A percentile compares a stretch with the other conserved stretches of the same genome.
phyloP scores from a whole-genome alignment of 2,888 invertebrate genomes.

The Brachyptera putata region DNA sequence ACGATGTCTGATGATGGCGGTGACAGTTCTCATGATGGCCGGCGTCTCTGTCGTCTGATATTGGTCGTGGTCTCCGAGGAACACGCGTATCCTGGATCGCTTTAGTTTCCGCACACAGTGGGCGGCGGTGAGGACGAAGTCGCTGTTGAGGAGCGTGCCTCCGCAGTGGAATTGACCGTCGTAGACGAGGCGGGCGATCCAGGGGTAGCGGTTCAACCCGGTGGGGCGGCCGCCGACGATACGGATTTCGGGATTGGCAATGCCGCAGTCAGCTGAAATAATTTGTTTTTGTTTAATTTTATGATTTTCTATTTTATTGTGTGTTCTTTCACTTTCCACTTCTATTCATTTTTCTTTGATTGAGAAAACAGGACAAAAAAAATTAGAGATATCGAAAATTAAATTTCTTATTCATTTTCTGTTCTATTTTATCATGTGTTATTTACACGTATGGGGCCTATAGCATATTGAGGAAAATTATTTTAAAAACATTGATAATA shows the following conservation, averaged over 20 bases:
- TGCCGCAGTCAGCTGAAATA: conserved; percentile 61
- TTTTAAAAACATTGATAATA: no score
- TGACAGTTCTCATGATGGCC: conserved; percentile 77
- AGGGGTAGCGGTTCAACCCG: conserved; percentile 77
- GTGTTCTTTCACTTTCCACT: no score
- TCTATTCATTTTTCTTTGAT: no score
- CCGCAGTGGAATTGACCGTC: conserved; percentile 88
- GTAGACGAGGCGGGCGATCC: conserved; percentile 82
- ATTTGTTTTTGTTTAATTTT: no score
- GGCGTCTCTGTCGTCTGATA: conserved; percentile 60
- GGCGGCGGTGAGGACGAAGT: conserved; percentile 82
- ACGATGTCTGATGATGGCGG: conserved; percentile 70
- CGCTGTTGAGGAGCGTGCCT: conserved; percentile 74
- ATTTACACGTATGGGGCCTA: no score
- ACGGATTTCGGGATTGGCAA: conserved; percentile 78
- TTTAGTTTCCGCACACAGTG: conserved; percentile 79
- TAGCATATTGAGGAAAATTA: no score
- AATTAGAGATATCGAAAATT: no score
- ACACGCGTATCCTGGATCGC: conserved; percentile 73
- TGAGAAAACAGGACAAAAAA: no score
- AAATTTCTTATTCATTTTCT: no score
- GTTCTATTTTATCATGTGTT: no score
- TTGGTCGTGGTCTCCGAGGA: conserved; percentile 82
- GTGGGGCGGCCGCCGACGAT: conserved; percentile 82
- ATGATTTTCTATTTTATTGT: background rate